Base-by-base conservation (phyloP, 2,113 vertebrate genomes). In the Verasper variegatus region DNA sequence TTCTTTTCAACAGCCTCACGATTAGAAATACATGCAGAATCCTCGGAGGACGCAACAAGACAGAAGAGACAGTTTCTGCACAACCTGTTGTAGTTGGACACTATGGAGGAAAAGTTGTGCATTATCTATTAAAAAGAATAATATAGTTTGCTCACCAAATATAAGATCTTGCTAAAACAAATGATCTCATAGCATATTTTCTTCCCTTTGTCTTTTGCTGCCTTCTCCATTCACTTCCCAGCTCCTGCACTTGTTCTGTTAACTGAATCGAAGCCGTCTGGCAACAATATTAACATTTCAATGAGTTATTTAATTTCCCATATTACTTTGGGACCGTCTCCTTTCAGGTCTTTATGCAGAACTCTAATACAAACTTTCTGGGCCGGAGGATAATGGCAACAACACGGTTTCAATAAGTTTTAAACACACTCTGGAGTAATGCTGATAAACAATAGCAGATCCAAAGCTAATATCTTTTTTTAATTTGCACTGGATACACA, bases 391-490 rank as follows among this genome's bases (percentile, higher is more conserved):
- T 21, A 15, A 55, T 8, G 27, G 54, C 18, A 59, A 26, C 21
- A 15, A 9, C 27, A 20, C 52, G 18, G 26, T 74, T 71, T 67
- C 60, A 76, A 35, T 80, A 65, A 6, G 52, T 79, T 83, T 65
- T 61, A 71, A 86, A 84, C 49, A 54, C 67, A 21, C 26, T 66
- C 66, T 54, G 27, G 71, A 77, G 70, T 63, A 78, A 78, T 75
- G 77, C 84, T 82, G 81, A 85, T 84, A 86, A 89, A 86, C 77
- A 85, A 81, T 82, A 80, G 84, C 47, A 82, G 71, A 74, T 86
- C 63, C 71, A 72, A 67, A 77, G 47, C 69, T 82, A 85, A 89
- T 90, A 87, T 82, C 79, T 68, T 88, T 88, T 91, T 91, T 88
- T 71, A 82, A 83, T 90, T 85, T 89, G 80, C 75, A 73, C 70